phyloP scores from a whole-genome alignment of 2,888 invertebrate genomes.

The Tromatobia lineatoria region DNA sequence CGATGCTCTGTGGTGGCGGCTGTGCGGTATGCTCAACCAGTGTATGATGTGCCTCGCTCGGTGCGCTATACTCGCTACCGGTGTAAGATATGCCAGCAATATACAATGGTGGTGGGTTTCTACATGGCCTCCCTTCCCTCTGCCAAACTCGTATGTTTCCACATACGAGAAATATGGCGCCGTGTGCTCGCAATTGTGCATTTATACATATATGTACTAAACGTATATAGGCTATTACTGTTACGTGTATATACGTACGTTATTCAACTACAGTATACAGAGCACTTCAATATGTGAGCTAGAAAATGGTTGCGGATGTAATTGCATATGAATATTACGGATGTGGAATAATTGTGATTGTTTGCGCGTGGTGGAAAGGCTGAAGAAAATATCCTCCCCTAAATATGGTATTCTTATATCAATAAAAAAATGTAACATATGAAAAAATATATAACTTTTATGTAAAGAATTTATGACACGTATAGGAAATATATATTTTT shows the following conservation, averaged over 20 bases:
- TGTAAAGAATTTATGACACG: too few species aligned
- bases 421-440: too few species aligned
- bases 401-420: too few species aligned
- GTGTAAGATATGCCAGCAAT: conserved; percentile 26
- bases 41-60: conserved; percentile 31
- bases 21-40: conserved; percentile 38
- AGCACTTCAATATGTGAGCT: neutral
- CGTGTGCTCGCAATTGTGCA: conserved; percentile 53
- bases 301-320: conserved; percentile 13
- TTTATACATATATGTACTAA: neutral
- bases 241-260: conserved; percentile 15
- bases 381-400: neutral
- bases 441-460: too few species aligned
- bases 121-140: neutral
- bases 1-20: conserved; percentile 26
- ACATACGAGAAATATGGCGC: conserved; percentile 23
- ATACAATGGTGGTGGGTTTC: conserved; percentile 5
- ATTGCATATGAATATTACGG: neutral
- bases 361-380: neutral
- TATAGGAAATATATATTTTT: too few species aligned
- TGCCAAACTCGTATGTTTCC: conserved; percentile 12
- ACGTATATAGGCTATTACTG: neutral
- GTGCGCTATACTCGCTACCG: neutral
- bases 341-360: neutral
- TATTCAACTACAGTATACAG: neutral